Evolutionary conservation across 2,797 vertebrate genomes (phyloP), one percentile per base, ranked within the genome.

Genomic region (Enteromius argenteus): DNA sequence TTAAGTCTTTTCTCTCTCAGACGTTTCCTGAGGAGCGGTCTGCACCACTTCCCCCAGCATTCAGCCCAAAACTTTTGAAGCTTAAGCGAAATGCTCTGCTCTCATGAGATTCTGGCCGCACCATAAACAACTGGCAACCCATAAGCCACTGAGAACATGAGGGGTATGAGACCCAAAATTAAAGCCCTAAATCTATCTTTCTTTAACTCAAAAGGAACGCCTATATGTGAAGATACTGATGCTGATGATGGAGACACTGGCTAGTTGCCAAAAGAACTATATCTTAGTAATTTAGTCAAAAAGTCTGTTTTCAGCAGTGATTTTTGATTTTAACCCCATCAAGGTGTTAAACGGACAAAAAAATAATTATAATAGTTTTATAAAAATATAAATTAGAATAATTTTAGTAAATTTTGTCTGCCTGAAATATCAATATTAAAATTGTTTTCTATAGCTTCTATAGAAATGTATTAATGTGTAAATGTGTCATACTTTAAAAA

Each of bases 41-140:
- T 72, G 27, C 51, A 51, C 56, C 73, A 44, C 64, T 81, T 51
- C 73, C 58, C 58, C 19, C 32, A 13, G 67, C 30, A 46, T 79
- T 79, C 76, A 66, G 39, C 39, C 23, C 58, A 49, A 79, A 66
- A 66, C 58, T n/a, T 78, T 46, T 64, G 42, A 79, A 79, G 62
- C 21, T 79, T 32, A 13, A 51, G 27, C 51, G 62, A 79, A 66
- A 35, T 4, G 1, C 6, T 66, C 27, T 8, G 3, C 42, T 37
- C 13, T 79, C 46, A 13, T 56, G 21, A n/a, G 32, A 37, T 56
- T 56, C 19, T 46, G 39, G 39, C 3, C 49, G 23, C 10, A 62
- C 37, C 23, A 32, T 49, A 51, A 79, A 76, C 13, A 51, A 35
- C 46, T 46, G 23, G 56, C 23, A 30, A 17, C 9, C 46, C 71